These are phyloP conservation scores for Monopis laevigella DNA, from an alignment of 2,888 invertebrate species.

Conservation along the genomic window DNA sequence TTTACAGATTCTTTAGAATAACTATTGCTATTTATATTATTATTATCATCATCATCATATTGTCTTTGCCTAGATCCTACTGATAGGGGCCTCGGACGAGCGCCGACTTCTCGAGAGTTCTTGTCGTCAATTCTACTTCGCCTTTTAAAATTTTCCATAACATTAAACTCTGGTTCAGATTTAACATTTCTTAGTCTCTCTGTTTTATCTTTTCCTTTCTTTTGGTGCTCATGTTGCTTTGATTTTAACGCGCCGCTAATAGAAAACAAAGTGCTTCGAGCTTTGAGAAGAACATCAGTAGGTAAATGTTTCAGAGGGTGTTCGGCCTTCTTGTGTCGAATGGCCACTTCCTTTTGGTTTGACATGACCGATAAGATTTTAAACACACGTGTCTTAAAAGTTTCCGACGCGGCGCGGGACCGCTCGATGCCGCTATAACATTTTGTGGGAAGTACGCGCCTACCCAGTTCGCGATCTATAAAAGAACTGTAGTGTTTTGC, in stretches of 20 bases:
- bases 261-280: slow-evolving; percentile 52
- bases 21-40: slow-evolving; percentile 30
- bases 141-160: slow-evolving; percentile 38
- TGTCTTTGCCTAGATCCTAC: slow-evolving; percentile 42
- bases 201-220: slow-evolving; percentile 39
- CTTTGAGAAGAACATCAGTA: slow-evolving; percentile 52
- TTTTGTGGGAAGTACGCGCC: slow-evolving; percentile 4
- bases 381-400: neutral
- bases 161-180: slow-evolving; percentile 52
- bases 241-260: slow-evolving; percentile 56
- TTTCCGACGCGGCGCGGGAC: neutral
- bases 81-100: slow-evolving; percentile 45
- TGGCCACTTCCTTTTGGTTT: slow-evolving; percentile 42
- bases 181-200: slow-evolving; percentile 45
- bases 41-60: slow-evolving; percentile 34
- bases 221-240: slow-evolving; percentile 37
- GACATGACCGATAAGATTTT: slow-evolving; percentile 37
- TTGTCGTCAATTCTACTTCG: slow-evolving; percentile 42
- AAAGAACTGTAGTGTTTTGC: slow-evolving; percentile 7
- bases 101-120: slow-evolving; percentile 28
- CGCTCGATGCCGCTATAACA: slow-evolving; percentile 1
- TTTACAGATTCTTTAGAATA: slow-evolving; percentile 35
- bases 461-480: slow-evolving; percentile 7
- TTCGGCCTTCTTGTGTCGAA: slow-evolving; percentile 49
- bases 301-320: slow-evolving; percentile 53